Conservation (phyloP, 2,888 invertebrate genomes). For the Tigriopus californicus region DNA sequence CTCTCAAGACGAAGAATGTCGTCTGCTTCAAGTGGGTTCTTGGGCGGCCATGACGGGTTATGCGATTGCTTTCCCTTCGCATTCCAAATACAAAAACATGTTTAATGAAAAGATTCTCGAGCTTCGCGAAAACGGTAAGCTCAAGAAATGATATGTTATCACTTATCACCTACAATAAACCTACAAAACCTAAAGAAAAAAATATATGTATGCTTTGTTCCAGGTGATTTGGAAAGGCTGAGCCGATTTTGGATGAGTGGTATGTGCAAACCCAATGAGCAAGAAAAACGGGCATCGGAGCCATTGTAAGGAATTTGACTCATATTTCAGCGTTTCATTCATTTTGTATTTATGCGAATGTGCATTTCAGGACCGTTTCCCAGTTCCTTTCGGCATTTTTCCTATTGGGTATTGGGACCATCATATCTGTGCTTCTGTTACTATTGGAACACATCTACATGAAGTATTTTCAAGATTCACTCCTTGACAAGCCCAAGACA, state of each 20-base stretch:
- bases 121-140: constrained; percentile 57
- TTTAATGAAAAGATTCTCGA: constrained; percentile 76
- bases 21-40: constrained; percentile 83
- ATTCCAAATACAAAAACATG: constrained; percentile 81
- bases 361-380: constrained; percentile 38
- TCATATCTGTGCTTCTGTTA: constrained; percentile 67
- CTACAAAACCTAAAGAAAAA: no score
- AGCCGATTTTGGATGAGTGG: constrained; percentile 89
- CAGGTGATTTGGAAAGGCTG: constrained; percentile 71
- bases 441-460: constrained; percentile 85
- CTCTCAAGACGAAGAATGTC: constrained; percentile 84
- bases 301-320: constrained; percentile 33
- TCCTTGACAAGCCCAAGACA: not conserved
- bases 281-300: constrained; percentile 75
- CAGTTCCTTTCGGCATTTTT: constrained; percentile 96
- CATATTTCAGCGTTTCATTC: no score
- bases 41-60: constrained; percentile 99
- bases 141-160: no score
- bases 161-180: no score
- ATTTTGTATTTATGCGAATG: no score
- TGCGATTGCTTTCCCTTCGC: constrained; percentile 84
- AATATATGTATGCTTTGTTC: no score
- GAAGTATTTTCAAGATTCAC: constrained; percentile 26
- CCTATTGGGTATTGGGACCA: constrained; percentile 79
- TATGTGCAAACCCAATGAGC: constrained; percentile 74